phyloP scores from a whole-genome alignment of 2,113 vertebrate species.

The Sinocyclocheilus anshuiensis region DNA sequence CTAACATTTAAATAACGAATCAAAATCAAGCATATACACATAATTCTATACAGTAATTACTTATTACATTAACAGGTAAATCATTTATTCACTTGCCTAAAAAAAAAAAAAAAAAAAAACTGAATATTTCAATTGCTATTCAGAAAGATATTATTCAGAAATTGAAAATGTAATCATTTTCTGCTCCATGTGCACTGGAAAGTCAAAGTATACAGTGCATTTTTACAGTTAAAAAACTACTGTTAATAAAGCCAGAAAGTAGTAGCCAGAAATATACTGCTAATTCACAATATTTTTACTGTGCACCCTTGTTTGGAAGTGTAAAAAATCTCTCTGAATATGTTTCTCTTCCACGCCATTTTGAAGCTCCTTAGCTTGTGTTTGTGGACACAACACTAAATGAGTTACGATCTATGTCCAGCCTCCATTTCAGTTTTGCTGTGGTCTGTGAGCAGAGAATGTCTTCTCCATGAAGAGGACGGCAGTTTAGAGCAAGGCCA shows the following conservation, averaged over 20 bases:
- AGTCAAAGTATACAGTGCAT: neutral
- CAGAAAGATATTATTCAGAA: neutral
- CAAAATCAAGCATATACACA: too few relatives aligned
- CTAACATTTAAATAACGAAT: too few relatives aligned
- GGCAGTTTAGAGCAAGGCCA: slow-evolving; percentile 14
- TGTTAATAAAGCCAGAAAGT: neutral
- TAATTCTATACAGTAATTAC: too few relatives aligned
- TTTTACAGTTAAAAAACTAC: neutral
- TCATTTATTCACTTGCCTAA: too few relatives aligned
- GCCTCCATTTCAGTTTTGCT: neutral
- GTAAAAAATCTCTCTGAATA: too few relatives aligned
- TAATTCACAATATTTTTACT: too few relatives aligned
- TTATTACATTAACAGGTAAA: too few relatives aligned
- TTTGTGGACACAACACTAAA: neutral
- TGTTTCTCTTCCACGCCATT: too few relatives aligned
- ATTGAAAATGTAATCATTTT: neutral
- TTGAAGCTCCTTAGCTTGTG: neutral
- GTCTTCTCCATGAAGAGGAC: neutral
- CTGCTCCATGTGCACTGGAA: too few relatives aligned
- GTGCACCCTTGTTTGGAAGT: too few relatives aligned
- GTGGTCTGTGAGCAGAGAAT: neutral
- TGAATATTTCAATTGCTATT: neutral
- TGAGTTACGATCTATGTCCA: slow-evolving; percentile 12
- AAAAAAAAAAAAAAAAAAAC: too few relatives aligned
- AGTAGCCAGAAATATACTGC: too few relatives aligned